phyloP scores from a whole-genome alignment of 1,140 invertebrate genomes.

The Drosophila melanica region DNA sequence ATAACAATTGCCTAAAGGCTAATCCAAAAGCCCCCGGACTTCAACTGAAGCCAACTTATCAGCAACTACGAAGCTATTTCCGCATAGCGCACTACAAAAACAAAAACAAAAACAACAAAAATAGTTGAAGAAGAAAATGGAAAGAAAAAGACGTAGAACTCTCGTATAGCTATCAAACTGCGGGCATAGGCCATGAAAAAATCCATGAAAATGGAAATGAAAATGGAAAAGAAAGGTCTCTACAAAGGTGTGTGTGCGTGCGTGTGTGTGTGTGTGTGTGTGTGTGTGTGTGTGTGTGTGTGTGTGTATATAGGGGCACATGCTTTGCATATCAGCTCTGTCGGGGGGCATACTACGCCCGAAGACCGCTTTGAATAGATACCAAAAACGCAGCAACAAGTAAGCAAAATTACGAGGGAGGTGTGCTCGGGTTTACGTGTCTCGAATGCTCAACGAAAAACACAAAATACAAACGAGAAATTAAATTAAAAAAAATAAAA shows the following conservation, averaged over 20 bases:
- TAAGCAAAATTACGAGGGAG: conserved; percentile 48
- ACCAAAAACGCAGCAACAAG: conserved; percentile 51
- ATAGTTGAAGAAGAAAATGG: background rate
- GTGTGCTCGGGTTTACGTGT: conserved; percentile 68
- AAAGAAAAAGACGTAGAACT: conserved; percentile 3
- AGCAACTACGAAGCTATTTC: conserved; percentile 42
- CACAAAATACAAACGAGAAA: conserved; percentile 13
- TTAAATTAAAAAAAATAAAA: conserved; percentile 1
- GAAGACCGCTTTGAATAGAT: conserved; percentile 28
- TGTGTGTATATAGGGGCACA: conserved; percentile 60
- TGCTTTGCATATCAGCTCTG: conserved; percentile 63
- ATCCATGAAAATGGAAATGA: conserved; percentile 8
- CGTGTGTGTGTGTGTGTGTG: conserved; percentile 10
- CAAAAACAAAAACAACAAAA: conserved; percentile 17
- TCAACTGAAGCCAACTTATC: conserved; percentile 37
- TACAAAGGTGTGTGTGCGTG: conserved; percentile 1
- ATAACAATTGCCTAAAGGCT: conserved; percentile 40
- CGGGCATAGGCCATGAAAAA: conserved; percentile 38
- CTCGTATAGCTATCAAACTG: conserved; percentile 44
- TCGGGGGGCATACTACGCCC: background rate
- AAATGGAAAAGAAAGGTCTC: conserved; percentile 24
- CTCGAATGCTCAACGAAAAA: conserved; percentile 39
- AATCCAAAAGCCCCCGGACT: conserved; percentile 4
- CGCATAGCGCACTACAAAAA: conserved; percentile 25
- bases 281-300: conserved; percentile 9